phyloP scores from a whole-genome alignment of 2,888 invertebrate species.

The Drosophila monieri region DNA sequence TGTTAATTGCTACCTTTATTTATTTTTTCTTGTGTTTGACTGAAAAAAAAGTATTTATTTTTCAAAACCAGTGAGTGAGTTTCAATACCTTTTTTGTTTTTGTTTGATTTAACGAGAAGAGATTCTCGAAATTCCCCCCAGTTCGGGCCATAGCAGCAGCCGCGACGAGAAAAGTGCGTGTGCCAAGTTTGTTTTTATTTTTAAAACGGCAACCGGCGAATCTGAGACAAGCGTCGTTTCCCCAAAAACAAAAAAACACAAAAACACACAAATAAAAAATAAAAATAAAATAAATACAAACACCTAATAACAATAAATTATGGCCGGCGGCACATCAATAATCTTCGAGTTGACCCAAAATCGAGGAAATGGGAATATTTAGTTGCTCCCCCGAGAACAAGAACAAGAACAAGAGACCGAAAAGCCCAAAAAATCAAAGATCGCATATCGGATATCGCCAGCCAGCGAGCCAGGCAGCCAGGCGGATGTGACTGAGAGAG shows the following conservation, averaged over 20 bases:
- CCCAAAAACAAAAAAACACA: background rate
- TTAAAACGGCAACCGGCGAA: constrained; percentile 43
- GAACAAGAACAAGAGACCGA: background rate
- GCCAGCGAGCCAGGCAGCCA: constrained; percentile 15
- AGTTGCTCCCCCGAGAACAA: background rate
- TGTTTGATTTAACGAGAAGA: background rate
- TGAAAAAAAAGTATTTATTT: background rate
- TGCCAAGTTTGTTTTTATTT: constrained; percentile 42
- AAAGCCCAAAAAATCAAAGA: background rate
- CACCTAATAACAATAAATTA: constrained; percentile 46
- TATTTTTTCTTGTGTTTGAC: constrained; percentile 4
- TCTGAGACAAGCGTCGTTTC: constrained; percentile 7
- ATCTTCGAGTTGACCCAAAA: constrained; percentile 15
- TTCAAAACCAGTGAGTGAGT: constrained; percentile 25
- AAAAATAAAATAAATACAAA: constrained; percentile 6
- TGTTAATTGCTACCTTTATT: constrained; percentile 14
- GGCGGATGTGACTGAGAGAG: constrained; percentile 36
- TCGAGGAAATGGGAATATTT: constrained; percentile 3
- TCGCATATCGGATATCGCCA: constrained; percentile 7
- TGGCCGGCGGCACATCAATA: constrained; percentile 27
- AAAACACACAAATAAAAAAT: background rate
- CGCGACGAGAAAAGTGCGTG: constrained; percentile 33
- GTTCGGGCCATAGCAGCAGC: no score
- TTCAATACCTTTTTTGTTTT: background rate
- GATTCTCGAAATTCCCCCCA: constrained; percentile 9